Evolutionary conservation across 2,888 invertebrate genomes (phyloP), one percentile per base, ranked within the genome.

Genomic region (Dorcus parallelipipedus): DNA sequence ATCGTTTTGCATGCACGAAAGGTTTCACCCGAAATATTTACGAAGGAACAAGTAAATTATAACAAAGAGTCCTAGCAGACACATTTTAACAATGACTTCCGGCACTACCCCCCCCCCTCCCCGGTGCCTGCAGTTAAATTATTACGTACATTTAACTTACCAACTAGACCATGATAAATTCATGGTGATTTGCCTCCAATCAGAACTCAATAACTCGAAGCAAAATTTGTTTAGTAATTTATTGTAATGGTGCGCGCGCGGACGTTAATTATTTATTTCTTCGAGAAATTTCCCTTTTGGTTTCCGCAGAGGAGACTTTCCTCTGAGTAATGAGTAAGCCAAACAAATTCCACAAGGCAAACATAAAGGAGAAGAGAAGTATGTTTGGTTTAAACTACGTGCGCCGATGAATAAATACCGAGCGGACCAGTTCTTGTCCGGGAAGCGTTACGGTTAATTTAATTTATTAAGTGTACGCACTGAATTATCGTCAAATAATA

Each of bases 401-500:
- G 26, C 26, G 42, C 42, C 10, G 14, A 42, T 42, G 10, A 42
- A 14, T 42, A 17, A 42, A 42, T 9, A 42, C 9, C 17, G 42
- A 42, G 6, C 17, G 10, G 42, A 42, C 26, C 26, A 33, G 26
- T 33, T 33, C 9, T n/a, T 53, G 39, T 39, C 23, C 38, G 14
- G 23, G 47, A 54, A 45, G 54, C 47, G 10, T 38, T 38, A 54
- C 54, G 47, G 38, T 20, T 54, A 54, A 54, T 54, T 54, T 54
- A 54, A 54, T 54, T 54, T 47, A 54, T 38, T 53, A 53, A 45
- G 43, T 38, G 38, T 53, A 47, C 38, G 45, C 45, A 38, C 33
- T 39, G 38, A 26, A 26, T 17, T 26, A 9, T 47, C 33, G 47
- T 38, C 47, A 38, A 47, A 47, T 42, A 40, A 54, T 47, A 48